phyloP scores from a whole-genome alignment of 2,888 invertebrate genomes.

The Rhingia campestris region DNA sequence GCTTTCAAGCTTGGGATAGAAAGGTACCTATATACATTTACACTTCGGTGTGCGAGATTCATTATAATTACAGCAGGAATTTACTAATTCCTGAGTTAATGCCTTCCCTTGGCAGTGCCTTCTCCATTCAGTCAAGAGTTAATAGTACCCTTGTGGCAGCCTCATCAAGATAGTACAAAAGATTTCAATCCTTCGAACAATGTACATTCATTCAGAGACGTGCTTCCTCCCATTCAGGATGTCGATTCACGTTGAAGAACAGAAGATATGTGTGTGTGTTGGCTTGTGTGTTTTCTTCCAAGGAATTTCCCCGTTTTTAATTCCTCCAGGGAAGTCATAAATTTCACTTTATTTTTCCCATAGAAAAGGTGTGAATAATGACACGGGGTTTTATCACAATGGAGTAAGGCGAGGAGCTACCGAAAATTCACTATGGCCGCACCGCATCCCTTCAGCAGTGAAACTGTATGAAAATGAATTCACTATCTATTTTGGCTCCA shows the following conservation, averaged over 20 bases:
- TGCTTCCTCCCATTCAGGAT: neutral
- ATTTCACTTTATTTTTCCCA: slow-evolving; percentile 69
- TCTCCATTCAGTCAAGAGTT: slow-evolving; percentile 34
- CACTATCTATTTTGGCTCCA: slow-evolving; percentile 43
- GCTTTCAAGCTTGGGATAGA: neutral
- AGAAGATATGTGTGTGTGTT: slow-evolving; percentile 26
- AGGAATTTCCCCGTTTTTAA: slow-evolving; percentile 67
- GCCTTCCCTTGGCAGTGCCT: slow-evolving; percentile 30
- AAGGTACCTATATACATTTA: slow-evolving; percentile 49
- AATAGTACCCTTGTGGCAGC: slow-evolving; percentile 63
- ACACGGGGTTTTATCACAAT: slow-evolving; percentile 65
- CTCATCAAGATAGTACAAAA: slow-evolving; percentile 64
- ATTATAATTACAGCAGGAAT: slow-evolving; percentile 69
- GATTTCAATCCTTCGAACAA: slow-evolving; percentile 60
- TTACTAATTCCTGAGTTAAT: slow-evolving; percentile 68
- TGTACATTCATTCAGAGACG: slow-evolving; percentile 6
- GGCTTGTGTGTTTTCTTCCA: slow-evolving; percentile 10
- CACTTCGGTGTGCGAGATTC: slow-evolving; percentile 38
- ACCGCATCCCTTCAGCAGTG: no score
- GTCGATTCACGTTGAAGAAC: slow-evolving; percentile 35
- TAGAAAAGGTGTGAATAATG: slow-evolving; percentile 73
- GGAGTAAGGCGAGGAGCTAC: slow-evolving; percentile 11
- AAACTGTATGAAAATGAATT: slow-evolving; percentile 40
- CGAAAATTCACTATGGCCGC: neutral
- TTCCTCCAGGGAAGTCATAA: slow-evolving; percentile 70